Evolutionary conservation across 2,797 vertebrate genomes (phyloP).

Genomic region (Phyllotis vaccarum): DNA sequence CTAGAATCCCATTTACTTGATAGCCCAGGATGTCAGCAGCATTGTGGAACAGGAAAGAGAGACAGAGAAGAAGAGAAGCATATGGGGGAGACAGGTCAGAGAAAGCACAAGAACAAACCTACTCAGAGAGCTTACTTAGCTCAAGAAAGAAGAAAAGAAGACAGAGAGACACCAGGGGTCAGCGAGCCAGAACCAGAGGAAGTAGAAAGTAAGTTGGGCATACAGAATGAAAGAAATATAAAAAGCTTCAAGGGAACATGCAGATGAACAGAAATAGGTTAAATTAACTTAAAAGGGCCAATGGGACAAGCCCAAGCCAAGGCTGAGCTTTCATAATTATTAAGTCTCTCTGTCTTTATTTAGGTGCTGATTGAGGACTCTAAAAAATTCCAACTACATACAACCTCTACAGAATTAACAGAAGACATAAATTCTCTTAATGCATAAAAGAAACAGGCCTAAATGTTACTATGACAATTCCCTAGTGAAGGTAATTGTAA

Average conservation of each 20-base stretch:
- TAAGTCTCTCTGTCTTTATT: not conserved
- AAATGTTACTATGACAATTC: not conserved
- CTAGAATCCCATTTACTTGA: slow-evolving; percentile 13
- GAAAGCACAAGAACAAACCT: not conserved
- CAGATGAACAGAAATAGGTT: not conserved
- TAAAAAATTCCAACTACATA: not conserved
- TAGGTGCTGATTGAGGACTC: not conserved
- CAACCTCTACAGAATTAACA: not conserved
- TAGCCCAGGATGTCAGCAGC: not conserved
- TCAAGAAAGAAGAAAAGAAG: not conserved
- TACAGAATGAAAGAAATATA: not conserved
- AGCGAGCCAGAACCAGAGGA: not conserved
- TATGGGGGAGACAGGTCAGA: not conserved
- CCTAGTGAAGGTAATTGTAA: not conserved
- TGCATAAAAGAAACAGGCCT: not conserved
- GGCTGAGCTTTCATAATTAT: not conserved
- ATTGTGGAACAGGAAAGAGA: not conserved
- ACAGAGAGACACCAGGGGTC: not conserved
- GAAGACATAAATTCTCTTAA: not conserved
- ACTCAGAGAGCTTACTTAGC: not conserved
- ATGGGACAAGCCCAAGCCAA: not conserved
- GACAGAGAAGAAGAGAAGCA: not conserved
- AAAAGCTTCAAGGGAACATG: not conserved
- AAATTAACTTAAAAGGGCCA: not conserved
- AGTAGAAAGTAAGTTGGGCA: not conserved